Evolutionary conservation across 2,113 vertebrate genomes (phyloP).

Genomic region (Lipotes vexillifer): DNA sequence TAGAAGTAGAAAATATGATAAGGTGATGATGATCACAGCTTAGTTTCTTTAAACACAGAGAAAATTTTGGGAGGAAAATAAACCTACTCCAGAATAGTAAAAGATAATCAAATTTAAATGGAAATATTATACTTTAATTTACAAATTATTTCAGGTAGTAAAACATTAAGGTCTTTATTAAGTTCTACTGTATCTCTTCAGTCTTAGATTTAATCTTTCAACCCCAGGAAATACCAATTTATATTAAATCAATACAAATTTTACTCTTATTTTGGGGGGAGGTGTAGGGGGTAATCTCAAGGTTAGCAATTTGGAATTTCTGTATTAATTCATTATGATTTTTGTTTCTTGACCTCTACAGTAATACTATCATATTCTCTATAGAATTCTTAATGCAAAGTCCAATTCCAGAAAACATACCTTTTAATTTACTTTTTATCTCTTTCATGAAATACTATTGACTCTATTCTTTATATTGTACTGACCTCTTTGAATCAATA

Average conservation of each 20-base stretch:
- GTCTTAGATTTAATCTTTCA: background rate
- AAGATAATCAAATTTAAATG: background rate
- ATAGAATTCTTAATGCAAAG: background rate
- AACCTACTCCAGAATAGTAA: background rate
- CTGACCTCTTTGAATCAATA: background rate
- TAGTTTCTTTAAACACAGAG: background rate
- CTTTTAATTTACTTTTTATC: background rate
- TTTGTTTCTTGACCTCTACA: background rate
- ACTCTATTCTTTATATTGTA: background rate
- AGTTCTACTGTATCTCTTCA: background rate
- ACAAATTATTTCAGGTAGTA: background rate
- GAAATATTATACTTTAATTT: background rate
- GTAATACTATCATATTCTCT: background rate
- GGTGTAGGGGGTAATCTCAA: background rate
- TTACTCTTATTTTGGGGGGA: rapidly evolving
- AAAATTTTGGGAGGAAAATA: background rate
- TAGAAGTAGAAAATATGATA: background rate
- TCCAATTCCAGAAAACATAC: background rate
- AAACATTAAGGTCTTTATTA: background rate
- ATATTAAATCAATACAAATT: background rate
- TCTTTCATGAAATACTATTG: background rate
- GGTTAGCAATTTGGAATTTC: background rate
- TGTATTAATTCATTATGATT: background rate
- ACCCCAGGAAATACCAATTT: background rate
- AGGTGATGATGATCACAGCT: background rate